These are phyloP conservation scores for Pelagia noctiluca DNA, from an alignment of 30 jellyfish, hydroid and myxozoan species.

Conservation along the genomic window DNA sequence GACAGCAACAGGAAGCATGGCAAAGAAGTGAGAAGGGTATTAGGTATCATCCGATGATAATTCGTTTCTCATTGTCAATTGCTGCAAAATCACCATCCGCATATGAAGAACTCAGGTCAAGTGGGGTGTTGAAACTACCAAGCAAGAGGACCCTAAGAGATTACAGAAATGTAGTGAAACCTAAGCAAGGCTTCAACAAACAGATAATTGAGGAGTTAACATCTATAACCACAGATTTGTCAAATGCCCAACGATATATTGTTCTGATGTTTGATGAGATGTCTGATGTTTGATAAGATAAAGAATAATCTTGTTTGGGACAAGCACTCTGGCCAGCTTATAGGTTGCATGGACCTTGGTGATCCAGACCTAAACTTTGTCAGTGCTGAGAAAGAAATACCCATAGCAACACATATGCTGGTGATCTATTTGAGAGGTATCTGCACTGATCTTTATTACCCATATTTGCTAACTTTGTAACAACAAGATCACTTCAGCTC, in stretches of 20 bases:
- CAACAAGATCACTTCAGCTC: conserved; percentile 18
- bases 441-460: conserved; percentile 19
- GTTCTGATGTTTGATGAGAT: conserved; percentile 46
- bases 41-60: conserved; percentile 49
- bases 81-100: conserved; percentile 69
- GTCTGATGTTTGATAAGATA: too few species aligned
- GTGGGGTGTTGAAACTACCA: conserved; percentile 54
- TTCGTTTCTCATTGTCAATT: conserved; percentile 39
- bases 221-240: conserved; percentile 30
- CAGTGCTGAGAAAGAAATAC: conserved; percentile 2
- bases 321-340: conserved; percentile 65
- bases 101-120: conserved; percentile 57
- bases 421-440: conserved; percentile 61
- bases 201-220: conserved; percentile 50
- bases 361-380: conserved; percentile 58
- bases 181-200: conserved; percentile 54
- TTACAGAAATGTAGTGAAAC: conserved; percentile 40
- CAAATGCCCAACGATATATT: conserved; percentile 24
- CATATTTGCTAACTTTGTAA: conserved; percentile 34
- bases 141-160: conserved; percentile 56
- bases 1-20: conserved; percentile 42
- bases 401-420: conserved; percentile 44
- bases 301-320: conserved; percentile 65
- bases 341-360: conserved; percentile 82
- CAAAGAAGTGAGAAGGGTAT: conserved; percentile 31